These are phyloP conservation scores for Augochlorella aurata DNA, from an alignment of 2,888 invertebrate genomes.

Conservation along the genomic window DNA sequence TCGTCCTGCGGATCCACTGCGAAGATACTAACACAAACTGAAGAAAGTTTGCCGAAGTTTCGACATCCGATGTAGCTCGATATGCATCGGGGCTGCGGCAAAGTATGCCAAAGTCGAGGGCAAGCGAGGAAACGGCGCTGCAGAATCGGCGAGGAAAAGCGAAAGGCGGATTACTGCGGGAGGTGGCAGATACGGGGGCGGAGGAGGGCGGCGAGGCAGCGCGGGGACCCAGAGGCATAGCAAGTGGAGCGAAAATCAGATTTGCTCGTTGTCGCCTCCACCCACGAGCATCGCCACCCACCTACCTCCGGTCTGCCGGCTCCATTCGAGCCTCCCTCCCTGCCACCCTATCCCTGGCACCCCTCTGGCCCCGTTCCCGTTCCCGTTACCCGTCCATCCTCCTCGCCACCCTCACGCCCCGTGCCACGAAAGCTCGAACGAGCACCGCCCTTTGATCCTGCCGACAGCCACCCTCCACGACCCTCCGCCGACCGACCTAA, in stretches of 20 bases:
- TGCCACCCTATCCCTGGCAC: constrained; percentile 30
- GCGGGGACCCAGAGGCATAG: constrained; percentile 69
- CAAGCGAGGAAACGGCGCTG: constrained; percentile 32
- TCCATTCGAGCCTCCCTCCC: constrained; percentile 64
- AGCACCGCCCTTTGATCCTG: constrained; percentile 81
- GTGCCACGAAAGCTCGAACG: constrained; percentile 76
- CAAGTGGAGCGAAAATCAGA: constrained; percentile 81
- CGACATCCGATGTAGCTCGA: constrained; percentile 60
- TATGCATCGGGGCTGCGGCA: constrained; percentile 63
- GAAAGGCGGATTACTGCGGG: constrained; percentile 43
- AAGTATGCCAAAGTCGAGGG: constrained; percentile 78
- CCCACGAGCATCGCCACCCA: constrained; percentile 70
- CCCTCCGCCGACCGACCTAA: constrained; percentile 64
- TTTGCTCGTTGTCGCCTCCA: constrained; percentile 81
- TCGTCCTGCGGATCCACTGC: constrained; percentile 18
- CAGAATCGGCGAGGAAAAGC: constrained; percentile 57
- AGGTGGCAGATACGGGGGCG: constrained; percentile 27
- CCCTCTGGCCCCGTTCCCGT: constrained; percentile 52
- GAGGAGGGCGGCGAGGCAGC: constrained; percentile 22
- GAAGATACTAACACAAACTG: constrained; percentile 34
- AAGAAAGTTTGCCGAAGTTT: constrained; percentile 62
- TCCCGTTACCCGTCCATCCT: constrained; percentile 62
- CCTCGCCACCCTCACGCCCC: constrained; percentile 61
- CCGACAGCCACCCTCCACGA: constrained; percentile 78
- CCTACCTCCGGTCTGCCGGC: constrained; percentile 66